These are phyloP conservation scores for Gallinago undulata DNA, from an alignment of 2,113 vertebrate genomes.

Conservation along the genomic window DNA sequence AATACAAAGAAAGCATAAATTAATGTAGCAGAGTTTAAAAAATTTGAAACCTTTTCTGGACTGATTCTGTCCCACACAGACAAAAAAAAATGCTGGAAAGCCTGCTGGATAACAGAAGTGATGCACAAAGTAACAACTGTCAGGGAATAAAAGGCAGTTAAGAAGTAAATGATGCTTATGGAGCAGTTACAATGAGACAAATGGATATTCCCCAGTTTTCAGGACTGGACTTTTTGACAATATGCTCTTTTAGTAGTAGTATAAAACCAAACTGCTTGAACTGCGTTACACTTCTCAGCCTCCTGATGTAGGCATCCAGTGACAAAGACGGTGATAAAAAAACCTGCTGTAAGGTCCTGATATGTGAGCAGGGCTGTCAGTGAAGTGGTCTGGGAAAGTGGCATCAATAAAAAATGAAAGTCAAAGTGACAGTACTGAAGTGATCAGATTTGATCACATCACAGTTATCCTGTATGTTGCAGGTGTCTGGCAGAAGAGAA, in stretches of 20 bases:
- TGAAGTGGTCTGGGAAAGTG: background rate
- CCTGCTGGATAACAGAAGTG: background rate
- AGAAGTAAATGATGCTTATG: background rate
- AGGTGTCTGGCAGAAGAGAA: background rate
- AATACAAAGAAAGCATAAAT: background rate
- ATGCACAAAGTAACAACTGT: background rate
- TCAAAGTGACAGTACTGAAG: background rate
- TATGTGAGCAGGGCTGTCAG: background rate
- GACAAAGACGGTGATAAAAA: background rate
- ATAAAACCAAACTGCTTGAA: background rate
- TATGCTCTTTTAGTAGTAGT: background rate
- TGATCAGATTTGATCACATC: background rate
- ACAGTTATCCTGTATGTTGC: background rate
- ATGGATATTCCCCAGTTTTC: background rate
- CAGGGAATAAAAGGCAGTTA: background rate
- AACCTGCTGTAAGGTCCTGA: background rate
- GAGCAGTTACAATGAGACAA: background rate
- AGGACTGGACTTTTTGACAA: background rate
- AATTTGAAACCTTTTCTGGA: background rate
- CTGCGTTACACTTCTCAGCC: background rate
- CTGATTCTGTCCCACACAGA: background rate
- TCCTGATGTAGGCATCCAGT: background rate
- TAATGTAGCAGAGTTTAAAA: background rate
- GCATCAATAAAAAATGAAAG: background rate
- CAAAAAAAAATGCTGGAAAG: background rate